Conservation (phyloP, 2,113 vertebrate genomes). For the Lota lota region DNA sequence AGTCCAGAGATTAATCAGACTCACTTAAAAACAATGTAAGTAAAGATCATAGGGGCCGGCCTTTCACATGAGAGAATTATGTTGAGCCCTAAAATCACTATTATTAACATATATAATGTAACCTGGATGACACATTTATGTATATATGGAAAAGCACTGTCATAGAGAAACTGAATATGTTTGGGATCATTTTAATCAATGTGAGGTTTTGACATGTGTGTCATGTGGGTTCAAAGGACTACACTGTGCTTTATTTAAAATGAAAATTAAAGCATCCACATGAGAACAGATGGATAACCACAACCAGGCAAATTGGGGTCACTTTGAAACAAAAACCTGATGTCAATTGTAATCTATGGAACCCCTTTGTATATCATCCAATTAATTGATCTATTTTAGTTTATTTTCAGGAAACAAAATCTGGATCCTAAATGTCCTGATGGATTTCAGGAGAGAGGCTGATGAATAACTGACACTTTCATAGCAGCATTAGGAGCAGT, state of each 20-base stretch:
- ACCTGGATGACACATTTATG: background rate
- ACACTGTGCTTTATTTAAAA: background rate
- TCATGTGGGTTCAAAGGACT: background rate
- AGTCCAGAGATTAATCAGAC: constrained; percentile 13
- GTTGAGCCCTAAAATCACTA: background rate
- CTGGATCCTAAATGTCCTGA: background rate
- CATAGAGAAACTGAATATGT: too few relatives aligned
- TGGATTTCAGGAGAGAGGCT: background rate
- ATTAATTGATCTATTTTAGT: too few relatives aligned
- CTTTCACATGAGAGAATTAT: background rate
- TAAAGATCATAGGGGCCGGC: background rate
- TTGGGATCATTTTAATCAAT: background rate
- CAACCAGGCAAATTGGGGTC: background rate
- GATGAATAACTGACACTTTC: background rate
- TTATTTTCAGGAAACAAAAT: too few relatives aligned
- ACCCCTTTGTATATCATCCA: too few relatives aligned
- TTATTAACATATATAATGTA: background rate
- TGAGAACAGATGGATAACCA: background rate
- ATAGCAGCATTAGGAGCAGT: background rate
- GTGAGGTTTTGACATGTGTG: background rate
- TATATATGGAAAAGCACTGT: too few relatives aligned
- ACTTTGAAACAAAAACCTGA: background rate
- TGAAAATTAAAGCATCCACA: background rate
- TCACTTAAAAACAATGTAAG: background rate
- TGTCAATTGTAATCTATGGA: too few relatives aligned